phyloP scores from a whole-genome alignment of 2,888 invertebrate genomes.

The Thyatira batis region DNA sequence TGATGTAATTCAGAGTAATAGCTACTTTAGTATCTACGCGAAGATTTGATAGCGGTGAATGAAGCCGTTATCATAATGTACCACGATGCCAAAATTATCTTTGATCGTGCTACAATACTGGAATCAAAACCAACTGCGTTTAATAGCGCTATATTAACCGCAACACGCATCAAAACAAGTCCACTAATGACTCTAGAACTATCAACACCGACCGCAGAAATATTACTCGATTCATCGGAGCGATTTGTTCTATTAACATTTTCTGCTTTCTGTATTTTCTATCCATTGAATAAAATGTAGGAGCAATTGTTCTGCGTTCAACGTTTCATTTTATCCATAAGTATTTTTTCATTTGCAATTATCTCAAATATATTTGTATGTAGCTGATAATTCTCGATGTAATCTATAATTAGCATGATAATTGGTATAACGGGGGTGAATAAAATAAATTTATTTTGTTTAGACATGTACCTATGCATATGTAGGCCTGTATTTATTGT shows the following conservation, averaged over 20 bases:
- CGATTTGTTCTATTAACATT: constrained; percentile 33
- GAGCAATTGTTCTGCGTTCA: not conserved
- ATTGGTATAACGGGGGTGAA: too few species aligned
- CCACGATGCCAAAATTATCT: constrained; percentile 1
- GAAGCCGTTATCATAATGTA: constrained; percentile 4
- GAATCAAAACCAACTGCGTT: constrained; percentile 1
- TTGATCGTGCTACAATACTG: constrained; percentile 1
- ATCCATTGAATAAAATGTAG: not conserved
- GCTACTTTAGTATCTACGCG: too few species aligned
- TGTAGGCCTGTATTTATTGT: too few species aligned
- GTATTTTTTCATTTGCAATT: not conserved
- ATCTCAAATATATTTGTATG: too few species aligned
- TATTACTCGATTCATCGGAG: constrained; percentile 32
- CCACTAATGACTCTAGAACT: constrained; percentile 26
- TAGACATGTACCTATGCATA: not conserved
- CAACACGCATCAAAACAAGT: constrained; percentile 28
- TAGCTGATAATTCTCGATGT: too few species aligned
- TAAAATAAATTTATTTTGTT: too few species aligned
- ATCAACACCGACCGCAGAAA: constrained; percentile 34
- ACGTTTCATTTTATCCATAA: not conserved
- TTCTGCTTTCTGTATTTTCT: constrained; percentile 32
- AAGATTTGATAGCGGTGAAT: not conserved
- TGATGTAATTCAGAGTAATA: not conserved
- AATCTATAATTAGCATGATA: too few species aligned
- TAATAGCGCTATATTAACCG: constrained; percentile 25